Base-by-base conservation (phyloP, 2,888 invertebrate genomes). In the Pristionchus mayeri region DNA sequence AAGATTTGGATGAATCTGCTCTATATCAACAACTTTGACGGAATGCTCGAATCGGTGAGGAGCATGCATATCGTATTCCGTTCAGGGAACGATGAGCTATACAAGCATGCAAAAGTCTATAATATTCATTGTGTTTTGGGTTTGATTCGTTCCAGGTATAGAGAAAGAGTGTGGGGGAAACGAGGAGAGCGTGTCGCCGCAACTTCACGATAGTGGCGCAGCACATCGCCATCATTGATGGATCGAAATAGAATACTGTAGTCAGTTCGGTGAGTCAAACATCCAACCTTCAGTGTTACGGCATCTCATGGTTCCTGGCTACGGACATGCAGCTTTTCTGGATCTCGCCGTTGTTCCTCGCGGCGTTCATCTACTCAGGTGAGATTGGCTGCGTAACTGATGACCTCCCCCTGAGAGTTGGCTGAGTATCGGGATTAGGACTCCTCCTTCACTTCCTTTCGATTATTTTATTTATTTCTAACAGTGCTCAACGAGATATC, bases 1-100 rank as follows among this genome's bases (percentile, higher is more conserved):
- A 63, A 84, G 48, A 86, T 87, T 87, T 88, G 88, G 88, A 52
- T 60, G 27, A 88, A 88, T 44, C 52, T 88, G 11, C 81, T 88
- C 13, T 88, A 88, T 76, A 88, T 88, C 63, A 88, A 88, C 71
- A 88, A 88, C 44, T 87, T 88, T 54, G 86, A 81, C 21, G 86
- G 80, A 27, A 54, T 79, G 30, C 63, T 84, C 21, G 82, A 85
- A 13, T 84, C 84, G 63, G 85, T 85, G 52, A 79, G 76, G 4
- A 63, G 21, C 6, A 13, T 44, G 44, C 7, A 44, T 44, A 44
- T 13, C 44, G 13, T 44, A 44, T 44, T 44, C 44, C 44, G 44
- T 44, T 44, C 44, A 44, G 13, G n/a, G 63, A 2, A 13, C 57
- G 57, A 21, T 57, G 57, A 16, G 54, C 4, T 13, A n/a, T 0